Evolutionary conservation across 2,888 invertebrate species (phyloP), one percentile per base, ranked within the genome.

Genomic region (Scrobipalpa costella): DNA sequence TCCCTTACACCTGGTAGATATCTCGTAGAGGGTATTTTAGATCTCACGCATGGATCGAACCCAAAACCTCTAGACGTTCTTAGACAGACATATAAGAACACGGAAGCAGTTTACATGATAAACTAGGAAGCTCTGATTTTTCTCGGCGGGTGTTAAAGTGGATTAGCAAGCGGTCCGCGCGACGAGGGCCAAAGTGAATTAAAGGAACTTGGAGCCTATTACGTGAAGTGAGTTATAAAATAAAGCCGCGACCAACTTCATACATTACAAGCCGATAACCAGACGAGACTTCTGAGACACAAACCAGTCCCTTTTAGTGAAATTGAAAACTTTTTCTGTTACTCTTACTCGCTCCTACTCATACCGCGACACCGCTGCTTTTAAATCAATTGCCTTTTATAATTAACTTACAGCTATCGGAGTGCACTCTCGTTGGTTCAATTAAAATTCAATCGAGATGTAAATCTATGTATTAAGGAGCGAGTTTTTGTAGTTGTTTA

Each of bases 231-330:
- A 90, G 89, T 88, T 90, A 89, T 90, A 90, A 90, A 90, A 90
- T 90, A 90, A 88, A 84, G 84, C 86, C 81, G 83, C 83, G 83
- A 82, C 83, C 80, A 86, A 90, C 87, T 91, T 90, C 90, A 92
- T 92, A 90, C 89, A 91, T 92, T 92, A 91, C 89, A 86, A 84
- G 89, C 91, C 89, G 90, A 92, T 92, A 92, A 91, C 91, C 91
- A 90, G 90, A 88, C 89, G 83, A 90, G 91, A 91, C 92, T 90
- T 86, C 83, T 87, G 88, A 92, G 91, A 92, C 88, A 90, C 90
- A 92, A 90, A 90, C 90, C 92, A 92, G 92, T 83, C 92, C 92
- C 92, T 92, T 92, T 92, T 92, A 92, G 92, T 91, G 85, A 90
- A 91, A 92, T 92, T 92, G 92, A 91, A 91, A 92, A 92, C 85